Base-by-base conservation (phyloP, 2,797 vertebrate species). In the Yasuhikotakia modesta region DNA sequence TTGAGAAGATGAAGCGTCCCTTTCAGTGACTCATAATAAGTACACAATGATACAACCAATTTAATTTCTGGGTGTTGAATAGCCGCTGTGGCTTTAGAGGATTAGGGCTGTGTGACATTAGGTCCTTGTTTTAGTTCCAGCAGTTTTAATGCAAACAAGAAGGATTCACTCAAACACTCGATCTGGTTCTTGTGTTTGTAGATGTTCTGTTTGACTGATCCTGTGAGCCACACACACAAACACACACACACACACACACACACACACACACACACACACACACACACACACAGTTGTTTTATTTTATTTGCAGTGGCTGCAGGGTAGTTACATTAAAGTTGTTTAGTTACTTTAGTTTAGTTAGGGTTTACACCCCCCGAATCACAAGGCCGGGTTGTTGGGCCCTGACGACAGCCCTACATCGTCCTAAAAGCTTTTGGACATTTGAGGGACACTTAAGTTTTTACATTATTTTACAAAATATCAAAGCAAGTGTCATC, bases 51-150 rank as follows among this genome's bases (percentile, higher is more conserved):
- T 11, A 22, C 19, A 19, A 30, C 21, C 22, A 39, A 76, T 76
- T 77, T 77, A 14, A 77, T 61, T 63, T 78, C 10, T 72, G 79
- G 68, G 79, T 81, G 74, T 77, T 67, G 79, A 78, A 43, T 45
- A n/a, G 46, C 30, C 78, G 45, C 1, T 1, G 3, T 61, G 69
- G 35, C 13, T 81, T 76, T 60, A 19, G 53, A 45, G 68, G 61
- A 77, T 81, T 72, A 81, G 63, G 16, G 16, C 35, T 76, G 67
- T 76, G 21, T 72, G 61, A 24, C 69, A 77, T 57, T 19, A 55
- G 55, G 66, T 61, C 50, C 67, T 71, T 71, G 58, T 71, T 76
- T 70, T 50, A 70, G 58, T 72, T 43, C 78, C 82, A 83, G 82
- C 46, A 16, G 68, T 68, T 77, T 60, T 7, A 67, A 77, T 14